A percentile compares a stretch with the other conserved stretches of the same genome.
phyloP scores from a whole-genome alignment of 2,797 vertebrate species.

The Glyptemys insculpta region DNA sequence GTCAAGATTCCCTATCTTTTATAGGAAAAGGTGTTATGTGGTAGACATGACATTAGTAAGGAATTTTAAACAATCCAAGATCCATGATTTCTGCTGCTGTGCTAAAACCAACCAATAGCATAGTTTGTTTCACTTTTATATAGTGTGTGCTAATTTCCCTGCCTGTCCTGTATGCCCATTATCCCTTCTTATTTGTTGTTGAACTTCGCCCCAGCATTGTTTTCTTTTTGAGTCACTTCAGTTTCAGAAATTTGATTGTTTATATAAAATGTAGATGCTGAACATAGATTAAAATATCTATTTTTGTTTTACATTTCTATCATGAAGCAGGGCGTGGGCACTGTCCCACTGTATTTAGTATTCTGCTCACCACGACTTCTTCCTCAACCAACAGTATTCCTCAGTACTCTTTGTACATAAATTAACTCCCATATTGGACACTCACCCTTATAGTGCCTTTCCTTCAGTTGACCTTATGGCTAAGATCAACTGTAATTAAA shows the following conservation, averaged over 20 bases:
- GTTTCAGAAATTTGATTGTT: neutral
- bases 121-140: neutral
- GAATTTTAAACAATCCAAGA: neutral
- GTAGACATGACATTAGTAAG: neutral
- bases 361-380: neutral
- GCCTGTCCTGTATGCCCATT: fast-evolving
- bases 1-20: neutral
- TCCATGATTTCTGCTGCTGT: neutral
- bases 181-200: neutral
- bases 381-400: neutral
- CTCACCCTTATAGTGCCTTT: neutral
- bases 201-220: neutral
- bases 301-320: neutral
- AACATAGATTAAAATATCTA: neutral
- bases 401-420: neutral
- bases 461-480: neutral
- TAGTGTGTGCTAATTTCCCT: fast-evolving
- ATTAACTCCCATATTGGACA: neutral
- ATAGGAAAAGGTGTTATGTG: neutral
- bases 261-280: neutral
- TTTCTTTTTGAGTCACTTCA: neutral
- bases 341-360: neutral
- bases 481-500: neutral
- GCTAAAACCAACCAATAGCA: neutral
- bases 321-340: neutral